These are phyloP conservation scores for Poecilia gillii DNA, from an alignment of 2,797 vertebrate species.

Conservation along the genomic window DNA sequence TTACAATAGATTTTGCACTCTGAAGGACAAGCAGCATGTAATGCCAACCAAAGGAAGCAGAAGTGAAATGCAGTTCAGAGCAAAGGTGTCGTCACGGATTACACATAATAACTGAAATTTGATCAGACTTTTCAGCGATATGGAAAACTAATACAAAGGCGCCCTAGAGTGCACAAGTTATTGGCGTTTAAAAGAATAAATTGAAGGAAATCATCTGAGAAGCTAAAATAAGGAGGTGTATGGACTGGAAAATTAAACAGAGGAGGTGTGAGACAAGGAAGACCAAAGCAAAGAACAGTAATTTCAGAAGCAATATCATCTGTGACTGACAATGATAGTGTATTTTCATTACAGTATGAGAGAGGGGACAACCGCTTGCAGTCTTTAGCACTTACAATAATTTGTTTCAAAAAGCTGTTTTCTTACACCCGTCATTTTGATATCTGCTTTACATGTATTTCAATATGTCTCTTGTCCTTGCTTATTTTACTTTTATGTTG, in stretches of 20 bases:
- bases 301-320: neutral
- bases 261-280: neutral
- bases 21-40: neutral
- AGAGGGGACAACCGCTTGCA: neutral
- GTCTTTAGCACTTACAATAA: neutral
- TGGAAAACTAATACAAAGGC: neutral
- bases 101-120: constrained; percentile 1
- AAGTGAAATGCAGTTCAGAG: neutral
- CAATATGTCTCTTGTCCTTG: neutral
- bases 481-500: neutral
- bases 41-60: neutral
- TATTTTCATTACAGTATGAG: neutral
- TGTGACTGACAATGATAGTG: neutral
- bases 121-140: neutral
- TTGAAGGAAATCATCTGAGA: neutral
- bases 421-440: neutral
- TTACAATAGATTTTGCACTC: neutral
- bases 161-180: neutral
- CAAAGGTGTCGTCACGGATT: neutral
- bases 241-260: neutral
- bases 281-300: neutral
- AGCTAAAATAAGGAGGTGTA: neutral
- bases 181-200: neutral
- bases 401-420: neutral
- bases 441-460: neutral